Percentiles rank a stretch among this genome's conserved stretches.
Conservation (phyloP, 2,888 invertebrate species). For the Carcina quercana region DNA sequence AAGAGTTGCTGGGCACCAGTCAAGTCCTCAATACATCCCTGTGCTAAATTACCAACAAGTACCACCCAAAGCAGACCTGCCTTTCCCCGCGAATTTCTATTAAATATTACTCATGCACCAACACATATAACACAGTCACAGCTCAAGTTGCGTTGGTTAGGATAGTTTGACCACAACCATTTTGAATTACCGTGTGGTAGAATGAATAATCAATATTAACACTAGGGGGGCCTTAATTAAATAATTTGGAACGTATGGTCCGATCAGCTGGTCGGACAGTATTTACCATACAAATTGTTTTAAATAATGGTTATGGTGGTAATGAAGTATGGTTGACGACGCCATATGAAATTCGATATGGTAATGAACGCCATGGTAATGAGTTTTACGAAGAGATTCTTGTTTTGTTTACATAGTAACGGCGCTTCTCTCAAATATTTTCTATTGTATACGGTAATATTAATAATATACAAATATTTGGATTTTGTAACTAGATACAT, state of each 20-base stretch:
- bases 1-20: too few relatives aligned
- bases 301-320: conserved; percentile 33
- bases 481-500: too few relatives aligned
- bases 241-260: conserved; percentile 11
- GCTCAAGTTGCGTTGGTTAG: not conserved
- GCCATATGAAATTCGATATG: conserved; percentile 42
- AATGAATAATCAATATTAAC: conserved; percentile 15
- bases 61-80: conserved; percentile 20
- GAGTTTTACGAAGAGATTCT: too few relatives aligned
- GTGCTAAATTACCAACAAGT: too few relatives aligned
- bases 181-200: not conserved
- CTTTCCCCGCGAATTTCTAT: not conserved
- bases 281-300: conserved; percentile 49
- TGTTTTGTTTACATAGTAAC: too few relatives aligned
- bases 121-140: not conserved
- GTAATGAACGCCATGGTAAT: conserved; percentile 31
- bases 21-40: too few relatives aligned
- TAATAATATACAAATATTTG: too few relatives aligned
- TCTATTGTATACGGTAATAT: too few relatives aligned
- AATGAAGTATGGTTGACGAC: conserved; percentile 34
- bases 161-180: conserved; percentile 2
- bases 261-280: conserved; percentile 10
- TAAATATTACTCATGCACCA: not conserved
- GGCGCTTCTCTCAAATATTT: too few relatives aligned
- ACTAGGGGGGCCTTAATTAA: conserved; percentile 17